Evolutionary conservation across 2,113 vertebrate genomes (phyloP).

Genomic region (Hyaena hyaena): DNA sequence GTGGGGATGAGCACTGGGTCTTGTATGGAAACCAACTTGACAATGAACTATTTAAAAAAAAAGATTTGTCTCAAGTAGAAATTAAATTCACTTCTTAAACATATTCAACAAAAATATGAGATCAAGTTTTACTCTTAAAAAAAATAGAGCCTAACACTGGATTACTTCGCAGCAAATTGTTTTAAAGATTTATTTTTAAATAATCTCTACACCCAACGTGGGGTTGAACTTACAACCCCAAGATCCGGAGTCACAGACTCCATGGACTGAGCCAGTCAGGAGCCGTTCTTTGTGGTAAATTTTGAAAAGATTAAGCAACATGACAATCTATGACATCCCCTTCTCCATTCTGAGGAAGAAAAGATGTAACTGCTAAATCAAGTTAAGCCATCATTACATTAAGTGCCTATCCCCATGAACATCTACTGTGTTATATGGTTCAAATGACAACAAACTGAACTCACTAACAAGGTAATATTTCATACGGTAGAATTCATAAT

Average conservation of each 20-base stretch:
- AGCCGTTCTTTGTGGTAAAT: neutral
- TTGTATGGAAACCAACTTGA: too few species aligned
- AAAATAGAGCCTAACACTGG: neutral
- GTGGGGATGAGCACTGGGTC: too few species aligned
- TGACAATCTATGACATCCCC: neutral
- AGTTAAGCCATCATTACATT: neutral
- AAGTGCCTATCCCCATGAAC: neutral
- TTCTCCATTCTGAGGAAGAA: neutral
- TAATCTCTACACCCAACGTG: neutral
- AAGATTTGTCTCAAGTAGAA: neutral
- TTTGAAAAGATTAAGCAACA: neutral
- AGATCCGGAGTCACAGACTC: neutral
- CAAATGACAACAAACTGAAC: neutral
- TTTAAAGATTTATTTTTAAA: neutral
- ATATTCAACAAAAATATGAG: neutral
- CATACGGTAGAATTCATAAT: neutral
- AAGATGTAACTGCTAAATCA: neutral
- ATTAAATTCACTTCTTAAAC: neutral
- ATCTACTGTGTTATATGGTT: neutral
- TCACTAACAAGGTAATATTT: neutral
- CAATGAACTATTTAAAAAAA: too few species aligned
- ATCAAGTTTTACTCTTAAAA: constrained; percentile 5
- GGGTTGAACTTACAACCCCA: neutral
- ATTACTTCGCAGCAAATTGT: neutral
- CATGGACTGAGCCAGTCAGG: neutral